Conservation (phyloP, 2,888 invertebrate genomes). For the Drosophila flavopinicola region DNA sequence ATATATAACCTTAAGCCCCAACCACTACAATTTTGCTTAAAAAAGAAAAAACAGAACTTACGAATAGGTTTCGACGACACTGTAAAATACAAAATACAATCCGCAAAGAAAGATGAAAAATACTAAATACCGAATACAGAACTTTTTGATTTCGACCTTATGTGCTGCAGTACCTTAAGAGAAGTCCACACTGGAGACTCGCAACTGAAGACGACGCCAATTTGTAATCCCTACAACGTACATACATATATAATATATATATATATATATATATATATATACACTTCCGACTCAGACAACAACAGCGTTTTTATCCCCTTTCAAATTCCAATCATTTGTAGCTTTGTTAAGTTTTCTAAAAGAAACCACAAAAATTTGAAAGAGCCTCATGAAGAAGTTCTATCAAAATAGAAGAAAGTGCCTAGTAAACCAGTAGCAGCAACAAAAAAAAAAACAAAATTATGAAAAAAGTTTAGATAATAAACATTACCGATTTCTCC, state of each 20-base stretch:
- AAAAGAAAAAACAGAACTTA: constrained; percentile 35
- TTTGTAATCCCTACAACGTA: constrained; percentile 26
- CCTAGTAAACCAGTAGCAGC: constrained; percentile 57
- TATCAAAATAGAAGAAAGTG: constrained; percentile 58
- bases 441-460: neutral
- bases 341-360: constrained; percentile 24
- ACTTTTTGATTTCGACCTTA: constrained; percentile 40
- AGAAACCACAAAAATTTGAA: neutral
- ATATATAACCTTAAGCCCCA: neutral
- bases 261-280: neutral
- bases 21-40: neutral
- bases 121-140: constrained; percentile 9
- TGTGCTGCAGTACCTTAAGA: constrained; percentile 70
- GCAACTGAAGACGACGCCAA: constrained; percentile 44
- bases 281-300: constrained; percentile 1
- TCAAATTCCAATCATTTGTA: constrained; percentile 22
- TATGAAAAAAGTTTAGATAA: constrained; percentile 31
- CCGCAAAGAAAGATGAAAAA: neutral
- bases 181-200: constrained; percentile 31
- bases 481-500: constrained; percentile 23
- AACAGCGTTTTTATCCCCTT: neutral
- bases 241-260: neutral
- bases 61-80: constrained; percentile 62
- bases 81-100: constrained; percentile 26
- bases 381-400: constrained; percentile 5